Evolutionary conservation across 2,797 vertebrate species (phyloP), one percentile per base, ranked within the genome.

Genomic region (Sorex maritimensis): DNA sequence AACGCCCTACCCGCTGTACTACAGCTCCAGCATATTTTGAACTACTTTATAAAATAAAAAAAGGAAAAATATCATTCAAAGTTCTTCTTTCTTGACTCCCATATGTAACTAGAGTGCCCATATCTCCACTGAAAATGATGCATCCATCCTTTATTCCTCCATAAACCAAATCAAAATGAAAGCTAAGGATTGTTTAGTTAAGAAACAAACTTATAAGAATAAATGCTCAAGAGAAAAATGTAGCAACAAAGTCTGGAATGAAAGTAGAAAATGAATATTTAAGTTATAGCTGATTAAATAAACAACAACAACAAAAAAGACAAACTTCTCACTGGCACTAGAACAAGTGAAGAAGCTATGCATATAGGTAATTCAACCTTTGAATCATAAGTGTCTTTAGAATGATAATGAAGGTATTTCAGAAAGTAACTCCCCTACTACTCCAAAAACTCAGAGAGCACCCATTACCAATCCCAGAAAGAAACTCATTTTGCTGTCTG

Each of bases 101-200:
- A 63, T 17, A 14, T 63, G 12, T 90, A 86, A 83, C 52, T 24
- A 79, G 38, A 68, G 0, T 4, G 63, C 44, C 83, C 15, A 28
- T 6, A 19, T 23, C 6, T 81, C 21, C 86, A 44, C 61, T 6
- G 2, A 81, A 80, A 83, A 65, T 0, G n/a, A 44, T 69, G 6
- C 1, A 61, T 87, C 55, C 71, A 55, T 69, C n/a, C 34, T 24
- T 41, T 88, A 17, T 72, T 2, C 46, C 15, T 58, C 34, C 17
- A 80, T 21, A 90, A 91, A 80, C 38, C 24, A 93, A 10, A 88
- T 7, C 92, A 86, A 92, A 87, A 81, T 63, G 21, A 80, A 44
- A 86, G 26, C 19, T 63, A 71, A 93, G 77, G 6, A 71, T 38
- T 30, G 8, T 49, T 81, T 6, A 85, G 69, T 80, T 79, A 74